Evolutionary conservation across 2,113 vertebrate species (phyloP).

Genomic region (Mastomys natalensis): DNA sequence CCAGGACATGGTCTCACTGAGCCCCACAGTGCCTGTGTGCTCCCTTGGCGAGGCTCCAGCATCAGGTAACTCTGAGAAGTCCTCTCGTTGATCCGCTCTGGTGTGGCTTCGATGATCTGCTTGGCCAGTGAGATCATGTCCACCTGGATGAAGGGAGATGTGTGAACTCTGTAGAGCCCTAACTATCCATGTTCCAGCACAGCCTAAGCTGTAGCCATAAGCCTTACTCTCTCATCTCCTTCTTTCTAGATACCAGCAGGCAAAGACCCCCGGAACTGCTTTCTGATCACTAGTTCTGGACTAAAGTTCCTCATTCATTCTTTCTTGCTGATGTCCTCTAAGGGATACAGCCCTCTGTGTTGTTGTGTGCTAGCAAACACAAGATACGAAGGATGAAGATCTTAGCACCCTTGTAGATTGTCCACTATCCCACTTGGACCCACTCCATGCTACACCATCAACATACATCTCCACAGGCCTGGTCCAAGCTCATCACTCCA

Average conservation of each 20-base stretch:
- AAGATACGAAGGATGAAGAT: neutral
- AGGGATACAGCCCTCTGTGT: neutral
- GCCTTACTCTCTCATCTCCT: neutral
- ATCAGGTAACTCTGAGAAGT: conserved; percentile 87
- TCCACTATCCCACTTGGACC: neutral
- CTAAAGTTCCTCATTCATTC: neutral
- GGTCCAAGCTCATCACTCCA: neutral
- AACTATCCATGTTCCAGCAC: neutral
- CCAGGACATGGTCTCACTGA: conserved; percentile 93
- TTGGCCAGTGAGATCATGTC: conserved; percentile 94
- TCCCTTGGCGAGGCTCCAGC: conserved; percentile 86
- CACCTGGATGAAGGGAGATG: conserved; percentile 85
- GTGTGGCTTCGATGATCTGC: conserved; percentile 95
- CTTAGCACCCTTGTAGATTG: neutral
- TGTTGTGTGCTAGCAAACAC: neutral
- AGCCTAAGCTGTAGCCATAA: neutral
- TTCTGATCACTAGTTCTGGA: neutral
- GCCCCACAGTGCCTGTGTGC: conserved; percentile 87
- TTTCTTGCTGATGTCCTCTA: neutral
- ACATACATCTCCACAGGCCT: neutral
- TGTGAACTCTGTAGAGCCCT: neutral
- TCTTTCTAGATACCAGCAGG: neutral
- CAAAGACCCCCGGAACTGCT: neutral
- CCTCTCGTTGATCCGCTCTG: conserved; percentile 93
- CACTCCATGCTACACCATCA: neutral